Evolutionary conservation across 1,140 invertebrate species (phyloP).

Genomic region (Pomacea maculata): DNA sequence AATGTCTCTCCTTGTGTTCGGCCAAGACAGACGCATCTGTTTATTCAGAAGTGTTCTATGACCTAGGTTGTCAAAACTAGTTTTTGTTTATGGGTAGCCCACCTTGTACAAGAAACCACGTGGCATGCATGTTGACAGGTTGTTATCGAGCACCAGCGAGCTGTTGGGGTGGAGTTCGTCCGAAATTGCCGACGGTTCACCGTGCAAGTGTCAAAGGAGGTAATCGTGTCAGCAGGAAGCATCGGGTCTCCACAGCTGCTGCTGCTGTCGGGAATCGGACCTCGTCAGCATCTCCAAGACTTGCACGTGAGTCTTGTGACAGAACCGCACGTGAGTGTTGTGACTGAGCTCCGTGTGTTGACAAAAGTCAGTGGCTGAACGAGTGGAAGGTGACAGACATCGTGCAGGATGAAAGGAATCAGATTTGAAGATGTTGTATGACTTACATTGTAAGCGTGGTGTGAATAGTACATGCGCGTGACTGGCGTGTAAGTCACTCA

Average conservation of each 20-base stretch:
- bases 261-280: constrained; percentile 90
- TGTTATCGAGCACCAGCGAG: constrained; percentile 38
- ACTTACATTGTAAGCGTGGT: background rate
- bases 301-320: constrained; percentile 29
- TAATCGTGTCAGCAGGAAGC: constrained; percentile 81
- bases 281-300: constrained; percentile 57
- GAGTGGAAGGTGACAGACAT: background rate
- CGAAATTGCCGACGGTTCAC: constrained; percentile 65
- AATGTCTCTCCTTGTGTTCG: too few species aligned
- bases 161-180: constrained; percentile 57
- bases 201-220: constrained; percentile 79
- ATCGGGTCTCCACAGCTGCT: constrained; percentile 88
- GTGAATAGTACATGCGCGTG: too few species aligned
- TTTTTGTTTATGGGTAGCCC: background rate
- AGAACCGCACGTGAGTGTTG: background rate
- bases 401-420: background rate
- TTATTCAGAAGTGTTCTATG: too few species aligned
- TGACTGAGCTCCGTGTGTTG: background rate
- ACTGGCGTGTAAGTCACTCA: too few species aligned
- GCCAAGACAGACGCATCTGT: too few species aligned
- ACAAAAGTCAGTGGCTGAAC: background rate
- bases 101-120: background rate
- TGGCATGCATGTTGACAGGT: constrained; percentile 22
- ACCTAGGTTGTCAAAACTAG: too few species aligned
- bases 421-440: background rate